Evolutionary conservation across 2,888 invertebrate species (phyloP).

Genomic region (Hoplodrina ambigua): DNA sequence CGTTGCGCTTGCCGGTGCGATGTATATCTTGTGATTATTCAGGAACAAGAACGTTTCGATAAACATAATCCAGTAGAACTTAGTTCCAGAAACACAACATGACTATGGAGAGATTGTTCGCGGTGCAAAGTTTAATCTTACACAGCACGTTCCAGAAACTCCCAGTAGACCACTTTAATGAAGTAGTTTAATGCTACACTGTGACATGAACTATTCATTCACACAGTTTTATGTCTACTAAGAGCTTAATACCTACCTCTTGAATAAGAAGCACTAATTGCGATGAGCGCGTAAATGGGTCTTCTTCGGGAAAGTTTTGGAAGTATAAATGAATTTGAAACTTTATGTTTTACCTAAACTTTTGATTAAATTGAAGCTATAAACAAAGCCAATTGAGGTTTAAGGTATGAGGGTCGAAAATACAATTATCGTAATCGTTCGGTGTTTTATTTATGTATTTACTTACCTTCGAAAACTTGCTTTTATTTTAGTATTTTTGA

Average conservation of each 20-base stretch:
- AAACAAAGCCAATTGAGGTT: conserved; percentile 21
- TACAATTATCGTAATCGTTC: conserved; percentile 3
- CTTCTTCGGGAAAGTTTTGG: conserved; percentile 1
- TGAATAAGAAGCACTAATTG: conserved; percentile 21
- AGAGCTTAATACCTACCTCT: neutral
- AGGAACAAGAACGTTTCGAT: conserved; percentile 10
- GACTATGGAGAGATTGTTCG: conserved; percentile 15
- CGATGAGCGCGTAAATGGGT: neutral
- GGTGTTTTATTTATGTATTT: neutral
- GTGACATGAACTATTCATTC: neutral
- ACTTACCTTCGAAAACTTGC: neutral
- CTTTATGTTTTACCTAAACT: conserved; percentile 7
- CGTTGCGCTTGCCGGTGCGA: too few species aligned
- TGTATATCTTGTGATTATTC: neutral
- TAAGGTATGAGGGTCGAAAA: neutral
- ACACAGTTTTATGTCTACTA: neutral
- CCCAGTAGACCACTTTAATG: conserved; percentile 6
- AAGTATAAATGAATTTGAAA: conserved; percentile 5
- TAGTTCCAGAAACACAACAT: conserved; percentile 18
- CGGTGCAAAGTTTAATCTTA: conserved; percentile 37
- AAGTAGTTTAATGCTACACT: conserved; percentile 10
- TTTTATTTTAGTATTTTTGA: too few species aligned
- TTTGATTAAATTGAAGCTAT: conserved; percentile 32
- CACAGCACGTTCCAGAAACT: conserved; percentile 7
- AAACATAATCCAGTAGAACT: conserved; percentile 4